phyloP scores from a whole-genome alignment of 2,113 vertebrate species.

The Nycticebus coucang region DNA sequence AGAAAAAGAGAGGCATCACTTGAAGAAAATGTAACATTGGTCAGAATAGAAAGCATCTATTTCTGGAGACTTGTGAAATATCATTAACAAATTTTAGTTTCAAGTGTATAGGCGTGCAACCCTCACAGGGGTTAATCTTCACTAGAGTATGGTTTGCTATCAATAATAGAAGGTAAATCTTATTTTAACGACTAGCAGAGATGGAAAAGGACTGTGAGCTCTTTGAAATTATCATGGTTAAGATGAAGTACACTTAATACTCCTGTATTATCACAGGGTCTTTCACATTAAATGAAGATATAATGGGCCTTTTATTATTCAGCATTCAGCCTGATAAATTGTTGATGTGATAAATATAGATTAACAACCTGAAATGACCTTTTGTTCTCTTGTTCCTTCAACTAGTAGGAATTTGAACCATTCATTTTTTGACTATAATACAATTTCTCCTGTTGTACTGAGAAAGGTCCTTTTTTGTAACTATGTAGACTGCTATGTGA shows the following conservation, averaged over 20 bases:
- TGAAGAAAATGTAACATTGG: constrained; percentile 29
- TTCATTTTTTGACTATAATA: constrained; percentile 22
- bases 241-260: constrained; percentile 63
- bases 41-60: constrained; percentile 51
- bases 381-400: constrained; percentile 51
- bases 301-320: constrained; percentile 66
- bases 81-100: constrained; percentile 50
- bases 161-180: constrained; percentile 50
- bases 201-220: constrained; percentile 47
- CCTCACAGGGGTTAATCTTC: constrained; percentile 72
- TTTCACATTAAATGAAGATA: constrained; percentile 69
- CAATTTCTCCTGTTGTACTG: constrained; percentile 10
- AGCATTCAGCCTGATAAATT: constrained; percentile 61
- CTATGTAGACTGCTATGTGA: background rate
- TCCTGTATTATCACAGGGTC: constrained; percentile 64
- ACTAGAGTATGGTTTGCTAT: background rate
- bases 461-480: constrained; percentile 6
- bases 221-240: constrained; percentile 64
- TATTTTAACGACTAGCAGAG: constrained; percentile 52
- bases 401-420: constrained; percentile 35
- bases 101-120: constrained; percentile 11
- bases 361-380: constrained; percentile 48
- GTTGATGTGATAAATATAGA: constrained; percentile 61
- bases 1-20: constrained; percentile 31
- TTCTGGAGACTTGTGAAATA: constrained; percentile 50